phyloP scores from a whole-genome alignment of 2,797 vertebrate species.

The Graptemys geographica region DNA sequence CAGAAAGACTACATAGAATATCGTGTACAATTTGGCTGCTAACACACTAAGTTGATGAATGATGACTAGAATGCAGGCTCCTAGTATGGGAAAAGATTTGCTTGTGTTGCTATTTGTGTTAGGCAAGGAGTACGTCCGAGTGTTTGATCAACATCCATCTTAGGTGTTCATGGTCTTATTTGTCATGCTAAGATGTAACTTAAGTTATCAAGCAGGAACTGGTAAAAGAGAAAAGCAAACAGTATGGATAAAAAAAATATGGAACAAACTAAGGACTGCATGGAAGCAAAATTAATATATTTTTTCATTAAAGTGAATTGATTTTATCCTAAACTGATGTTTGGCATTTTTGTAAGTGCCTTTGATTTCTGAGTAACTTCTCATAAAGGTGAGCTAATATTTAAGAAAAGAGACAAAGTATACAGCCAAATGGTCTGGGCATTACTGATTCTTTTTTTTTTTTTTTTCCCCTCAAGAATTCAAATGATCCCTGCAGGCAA shows the following conservation, averaged over 20 bases:
- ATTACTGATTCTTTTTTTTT: conserved; percentile 76
- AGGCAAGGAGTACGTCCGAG: background rate
- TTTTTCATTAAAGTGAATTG: background rate
- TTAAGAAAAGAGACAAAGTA: conserved; percentile 28
- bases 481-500: conserved; percentile 94
- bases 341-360: background rate
- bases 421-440: conserved; percentile 77
- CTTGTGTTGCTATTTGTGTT: conserved; percentile 19
- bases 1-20: background rate
- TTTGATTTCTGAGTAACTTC: conserved; percentile 53
- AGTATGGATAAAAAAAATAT: background rate
- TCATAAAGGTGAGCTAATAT: conserved; percentile 49
- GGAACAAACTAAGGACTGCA: background rate
- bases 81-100: conserved; percentile 2
- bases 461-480: conserved; percentile 81
- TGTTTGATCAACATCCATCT: background rate
- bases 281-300: background rate
- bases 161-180: background rate
- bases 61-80: background rate
- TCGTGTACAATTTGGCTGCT: conserved; percentile 34
- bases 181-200: conserved; percentile 36
- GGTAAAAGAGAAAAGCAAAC: background rate
- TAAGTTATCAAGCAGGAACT: background rate
- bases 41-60: conserved; percentile 40
- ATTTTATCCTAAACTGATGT: background rate